Percentiles rank a stretch among this genome's conserved stretches.
phyloP scores from a whole-genome alignment of 2,797 vertebrate genomes.

The Echeneis naucrates region DNA sequence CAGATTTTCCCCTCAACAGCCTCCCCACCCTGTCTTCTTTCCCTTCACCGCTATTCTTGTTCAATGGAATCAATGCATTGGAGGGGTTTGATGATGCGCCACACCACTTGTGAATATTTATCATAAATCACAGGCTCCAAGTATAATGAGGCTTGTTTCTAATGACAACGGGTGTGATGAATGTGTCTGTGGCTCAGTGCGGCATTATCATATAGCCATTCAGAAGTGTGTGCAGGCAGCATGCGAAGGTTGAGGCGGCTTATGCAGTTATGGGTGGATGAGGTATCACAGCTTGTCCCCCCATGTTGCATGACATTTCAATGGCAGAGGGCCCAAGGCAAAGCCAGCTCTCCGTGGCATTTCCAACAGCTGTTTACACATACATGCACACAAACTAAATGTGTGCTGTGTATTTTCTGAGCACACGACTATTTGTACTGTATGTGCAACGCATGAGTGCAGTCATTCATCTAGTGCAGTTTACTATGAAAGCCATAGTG shows the following conservation, averaged over 20 bases:
- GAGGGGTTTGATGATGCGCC: slow-evolving; percentile 64
- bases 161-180: slow-evolving; percentile 74
- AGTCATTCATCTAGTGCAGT: slow-evolving; percentile 26
- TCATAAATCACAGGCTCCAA: slow-evolving; percentile 69
- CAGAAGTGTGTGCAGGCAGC: slow-evolving; percentile 30
- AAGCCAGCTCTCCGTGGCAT: slow-evolving; percentile 65
- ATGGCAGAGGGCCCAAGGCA: slow-evolving; percentile 67
- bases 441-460: slow-evolving; percentile 21
- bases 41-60: slow-evolving; percentile 34
- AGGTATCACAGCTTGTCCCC: slow-evolving; percentile 49
- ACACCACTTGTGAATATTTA: slow-evolving; percentile 76
- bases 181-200: slow-evolving; percentile 62
- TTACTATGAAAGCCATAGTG: slow-evolving; percentile 23
- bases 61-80: slow-evolving; percentile 67
- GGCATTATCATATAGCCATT: slow-evolving; percentile 61
- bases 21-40: slow-evolving; percentile 5
- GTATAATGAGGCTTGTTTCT: slow-evolving; percentile 75
- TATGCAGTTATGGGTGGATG: slow-evolving; percentile 40
- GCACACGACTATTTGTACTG: slow-evolving; percentile 13
- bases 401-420: slow-evolving; percentile 22
- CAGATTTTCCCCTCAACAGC: slow-evolving; percentile 11
- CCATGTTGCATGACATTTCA: slow-evolving; percentile 73
- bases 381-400: slow-evolving; percentile 27
- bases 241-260: slow-evolving; percentile 12
- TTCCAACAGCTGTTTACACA: slow-evolving; percentile 75